These are phyloP conservation scores for Zelostemma sp. DNA, from an alignment of 1,140 invertebrate genomes.

Conservation along the genomic window DNA sequence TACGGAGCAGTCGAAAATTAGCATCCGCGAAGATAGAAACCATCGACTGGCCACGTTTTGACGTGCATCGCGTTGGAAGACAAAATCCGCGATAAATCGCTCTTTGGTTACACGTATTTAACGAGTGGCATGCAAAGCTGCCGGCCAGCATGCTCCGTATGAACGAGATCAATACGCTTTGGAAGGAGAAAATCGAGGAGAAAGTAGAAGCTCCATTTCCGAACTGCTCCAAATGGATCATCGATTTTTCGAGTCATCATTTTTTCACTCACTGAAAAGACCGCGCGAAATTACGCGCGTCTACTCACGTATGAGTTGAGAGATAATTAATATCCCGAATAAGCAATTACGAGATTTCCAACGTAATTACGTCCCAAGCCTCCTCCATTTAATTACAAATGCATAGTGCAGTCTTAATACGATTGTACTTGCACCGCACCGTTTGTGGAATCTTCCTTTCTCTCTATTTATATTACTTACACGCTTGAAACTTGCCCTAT, in stretches of 20 bases:
- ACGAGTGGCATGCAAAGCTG: constrained; percentile 2
- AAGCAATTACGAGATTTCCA: constrained; percentile 42
- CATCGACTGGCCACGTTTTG: background rate
- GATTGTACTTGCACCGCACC: constrained; percentile 28
- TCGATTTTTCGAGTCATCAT: background rate
- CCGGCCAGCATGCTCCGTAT: background rate
- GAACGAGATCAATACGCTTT: background rate
- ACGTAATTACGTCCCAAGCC: constrained; percentile 34
- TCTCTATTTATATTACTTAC: constrained; percentile 4
- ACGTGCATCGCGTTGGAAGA: background rate
- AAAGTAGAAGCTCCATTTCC: constrained; percentile 11
- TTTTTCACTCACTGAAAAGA: constrained; percentile 4
- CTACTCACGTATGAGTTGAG: background rate
- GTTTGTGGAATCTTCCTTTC: constrained; percentile 6
- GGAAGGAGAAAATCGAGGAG: constrained; percentile 20
- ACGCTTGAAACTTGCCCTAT: background rate
- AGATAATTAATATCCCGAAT: constrained; percentile 42
- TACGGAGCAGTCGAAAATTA: background rate
- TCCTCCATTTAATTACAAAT: constrained; percentile 46
- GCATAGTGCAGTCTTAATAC: constrained; percentile 39
- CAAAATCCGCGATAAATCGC: constrained; percentile 2
- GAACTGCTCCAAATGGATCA: constrained; percentile 23
- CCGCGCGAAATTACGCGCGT: background rate
- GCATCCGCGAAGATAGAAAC: constrained; percentile 8
- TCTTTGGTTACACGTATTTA: background rate